phyloP scores from a whole-genome alignment of 2,888 invertebrate species.

The Tigriopus californicus region DNA sequence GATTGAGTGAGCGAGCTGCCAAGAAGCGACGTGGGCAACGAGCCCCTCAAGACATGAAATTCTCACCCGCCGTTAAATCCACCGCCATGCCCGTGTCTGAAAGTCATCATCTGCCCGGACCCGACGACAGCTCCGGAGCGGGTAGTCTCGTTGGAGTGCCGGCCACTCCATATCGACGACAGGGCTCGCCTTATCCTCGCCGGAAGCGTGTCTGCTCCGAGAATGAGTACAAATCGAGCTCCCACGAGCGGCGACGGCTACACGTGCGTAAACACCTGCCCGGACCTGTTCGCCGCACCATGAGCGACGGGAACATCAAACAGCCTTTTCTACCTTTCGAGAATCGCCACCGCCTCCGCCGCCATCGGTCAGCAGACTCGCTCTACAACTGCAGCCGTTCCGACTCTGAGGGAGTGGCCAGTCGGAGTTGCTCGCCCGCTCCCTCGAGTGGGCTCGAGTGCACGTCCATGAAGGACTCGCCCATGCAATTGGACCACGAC shows the following conservation, averaged over 20 bases:
- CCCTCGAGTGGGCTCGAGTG: conserved; percentile 74
- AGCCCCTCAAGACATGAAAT: conserved; percentile 17
- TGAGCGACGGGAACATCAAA: conserved; percentile 6
- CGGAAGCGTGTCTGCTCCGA: not conserved
- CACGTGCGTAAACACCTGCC: conserved; percentile 19
- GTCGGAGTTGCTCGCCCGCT: conserved; percentile 57
- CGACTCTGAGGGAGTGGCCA: not conserved
- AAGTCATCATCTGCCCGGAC: not conserved
- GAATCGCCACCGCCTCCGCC: no score
- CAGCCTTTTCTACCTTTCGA: not conserved
- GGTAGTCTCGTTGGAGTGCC: no score
- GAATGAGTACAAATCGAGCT: not conserved
- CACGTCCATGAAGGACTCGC: conserved; percentile 59
- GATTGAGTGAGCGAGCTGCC: conserved; percentile 55
- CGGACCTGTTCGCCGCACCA: not conserved
- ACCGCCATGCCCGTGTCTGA: not conserved
- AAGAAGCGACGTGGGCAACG: conserved; percentile 39
- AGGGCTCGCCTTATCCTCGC: not conserved
- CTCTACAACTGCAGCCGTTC: not conserved
- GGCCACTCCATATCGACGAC: not conserved
- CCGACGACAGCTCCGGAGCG: not conserved
- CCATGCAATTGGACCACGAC: conserved; percentile 26
- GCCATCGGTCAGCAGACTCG: not conserved
- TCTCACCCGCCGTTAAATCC: not conserved
- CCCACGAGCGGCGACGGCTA: conserved; percentile 17